Evolutionary conservation across 2,113 vertebrate genomes (phyloP).

Genomic region (Osmerus mordax): DNA sequence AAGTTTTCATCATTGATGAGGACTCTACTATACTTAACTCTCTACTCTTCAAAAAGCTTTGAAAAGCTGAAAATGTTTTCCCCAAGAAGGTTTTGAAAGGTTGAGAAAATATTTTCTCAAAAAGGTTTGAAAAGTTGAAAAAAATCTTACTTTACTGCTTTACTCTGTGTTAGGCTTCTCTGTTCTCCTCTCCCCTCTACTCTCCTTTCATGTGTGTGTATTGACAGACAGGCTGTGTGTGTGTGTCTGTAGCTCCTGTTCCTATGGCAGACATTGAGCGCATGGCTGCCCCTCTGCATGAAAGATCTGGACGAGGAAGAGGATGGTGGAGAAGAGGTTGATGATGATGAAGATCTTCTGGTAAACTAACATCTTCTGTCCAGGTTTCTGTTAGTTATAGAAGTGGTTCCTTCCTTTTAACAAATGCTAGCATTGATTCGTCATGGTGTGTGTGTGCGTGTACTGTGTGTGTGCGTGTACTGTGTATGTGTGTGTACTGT

Average conservation of each 20-base stretch:
- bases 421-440: no score
- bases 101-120: no score
- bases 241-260: slow-evolving; percentile 71
- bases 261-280: slow-evolving; percentile 85
- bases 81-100: no score
- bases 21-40: no score
- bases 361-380: slow-evolving; percentile 49
- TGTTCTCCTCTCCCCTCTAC: background rate
- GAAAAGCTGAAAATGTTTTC: no score
- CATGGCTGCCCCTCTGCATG: slow-evolving; percentile 88
- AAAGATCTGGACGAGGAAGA: slow-evolving; percentile 81
- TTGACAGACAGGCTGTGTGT: background rate
- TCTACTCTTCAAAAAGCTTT: background rate
- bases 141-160: background rate
- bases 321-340: slow-evolving; percentile 73
- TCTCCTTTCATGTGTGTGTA: slow-evolving; percentile 11
- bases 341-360: slow-evolving; percentile 80
- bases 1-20: no score
- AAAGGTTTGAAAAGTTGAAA: no score
- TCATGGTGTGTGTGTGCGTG: background rate
- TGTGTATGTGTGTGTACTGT: no score
- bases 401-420: no score
- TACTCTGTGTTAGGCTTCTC: background rate
- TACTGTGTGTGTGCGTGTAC: no score
- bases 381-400: no score